A percentile compares a stretch with the other conserved stretches of the same genome.
phyloP scores from a whole-genome alignment of 2,797 vertebrate species.

The Sylvilagus floridanus region DNA sequence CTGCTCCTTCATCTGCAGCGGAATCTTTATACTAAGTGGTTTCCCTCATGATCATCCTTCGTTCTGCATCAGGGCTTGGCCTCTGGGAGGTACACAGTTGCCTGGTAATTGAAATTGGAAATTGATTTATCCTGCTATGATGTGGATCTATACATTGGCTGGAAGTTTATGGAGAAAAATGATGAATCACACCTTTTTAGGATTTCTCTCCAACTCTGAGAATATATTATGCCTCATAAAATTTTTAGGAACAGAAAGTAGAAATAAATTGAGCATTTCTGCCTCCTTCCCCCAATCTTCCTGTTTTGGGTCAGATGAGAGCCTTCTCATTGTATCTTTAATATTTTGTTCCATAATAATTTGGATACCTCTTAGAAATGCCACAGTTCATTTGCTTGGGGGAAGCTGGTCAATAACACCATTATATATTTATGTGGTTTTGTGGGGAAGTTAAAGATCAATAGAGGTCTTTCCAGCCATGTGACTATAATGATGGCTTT shows the following conservation, averaged over 20 bases:
- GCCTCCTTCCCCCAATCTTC: background rate
- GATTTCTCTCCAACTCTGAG: background rate
- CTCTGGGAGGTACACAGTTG: background rate
- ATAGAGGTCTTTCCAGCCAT: slow-evolving; percentile 37
- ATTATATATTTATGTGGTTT: slow-evolving; percentile 71
- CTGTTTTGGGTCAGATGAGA: background rate
- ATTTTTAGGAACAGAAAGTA: slow-evolving; percentile 22
- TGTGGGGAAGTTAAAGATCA: slow-evolving; percentile 60
- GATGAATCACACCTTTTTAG: background rate
- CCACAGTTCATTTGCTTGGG: background rate
- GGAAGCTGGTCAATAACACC: slow-evolving; percentile 44
- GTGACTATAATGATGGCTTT: slow-evolving; percentile 53
- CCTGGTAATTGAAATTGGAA: background rate
- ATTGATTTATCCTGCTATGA: background rate
- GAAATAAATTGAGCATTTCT: background rate
- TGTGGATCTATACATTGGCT: background rate
- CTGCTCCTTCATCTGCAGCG: too few relatives aligned
- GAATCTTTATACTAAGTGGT: background rate
- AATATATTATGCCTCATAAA: background rate
- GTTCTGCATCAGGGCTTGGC: background rate
- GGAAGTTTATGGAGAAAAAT: background rate
- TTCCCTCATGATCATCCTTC: background rate
- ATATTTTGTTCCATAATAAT: background rate
- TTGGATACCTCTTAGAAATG: slow-evolving; percentile 10
- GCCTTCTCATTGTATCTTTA: slow-evolving; percentile 7